Conservation (phyloP, 2,797 vertebrate genomes). For the Falco rusticolus region DNA sequence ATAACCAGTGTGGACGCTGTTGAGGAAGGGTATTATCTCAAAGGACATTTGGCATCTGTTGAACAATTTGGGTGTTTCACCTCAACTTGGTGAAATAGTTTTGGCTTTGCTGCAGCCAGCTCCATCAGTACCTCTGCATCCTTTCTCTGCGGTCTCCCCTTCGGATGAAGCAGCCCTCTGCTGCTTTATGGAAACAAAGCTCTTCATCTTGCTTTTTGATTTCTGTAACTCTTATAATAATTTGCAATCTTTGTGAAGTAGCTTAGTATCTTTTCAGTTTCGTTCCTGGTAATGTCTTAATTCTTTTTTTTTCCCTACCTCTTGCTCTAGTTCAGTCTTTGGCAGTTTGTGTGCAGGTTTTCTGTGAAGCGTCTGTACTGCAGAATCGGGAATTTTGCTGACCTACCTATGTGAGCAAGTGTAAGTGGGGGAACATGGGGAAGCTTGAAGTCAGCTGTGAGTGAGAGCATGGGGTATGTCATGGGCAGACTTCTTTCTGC, state of each 20-base stretch:
- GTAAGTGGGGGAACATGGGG: neutral
- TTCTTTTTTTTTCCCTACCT: neutral
- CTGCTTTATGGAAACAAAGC: neutral
- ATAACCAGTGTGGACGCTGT: neutral
- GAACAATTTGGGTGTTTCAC: neutral
- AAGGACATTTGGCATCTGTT: neutral
- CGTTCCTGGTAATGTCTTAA: neutral
- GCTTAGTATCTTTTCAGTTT: neutral
- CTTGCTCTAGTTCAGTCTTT: neutral
- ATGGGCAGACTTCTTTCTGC: neutral
- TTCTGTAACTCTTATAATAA: neutral
- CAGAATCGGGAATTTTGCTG: neutral
- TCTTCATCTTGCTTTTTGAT: neutral
- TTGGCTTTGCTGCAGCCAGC: neutral
- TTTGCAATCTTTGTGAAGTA: neutral
- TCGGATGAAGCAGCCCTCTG: neutral
- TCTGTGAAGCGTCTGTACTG: neutral
- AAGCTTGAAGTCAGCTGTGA: neutral
- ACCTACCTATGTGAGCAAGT: neutral
- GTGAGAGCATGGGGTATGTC: neutral
- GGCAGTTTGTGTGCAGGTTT: neutral
- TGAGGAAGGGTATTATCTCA: neutral
- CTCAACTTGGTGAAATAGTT: neutral
- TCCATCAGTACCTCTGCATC: neutral
- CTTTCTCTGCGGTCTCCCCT: neutral